Conservation (phyloP, 2,888 invertebrate genomes). For the Eupsilia transversa region DNA sequence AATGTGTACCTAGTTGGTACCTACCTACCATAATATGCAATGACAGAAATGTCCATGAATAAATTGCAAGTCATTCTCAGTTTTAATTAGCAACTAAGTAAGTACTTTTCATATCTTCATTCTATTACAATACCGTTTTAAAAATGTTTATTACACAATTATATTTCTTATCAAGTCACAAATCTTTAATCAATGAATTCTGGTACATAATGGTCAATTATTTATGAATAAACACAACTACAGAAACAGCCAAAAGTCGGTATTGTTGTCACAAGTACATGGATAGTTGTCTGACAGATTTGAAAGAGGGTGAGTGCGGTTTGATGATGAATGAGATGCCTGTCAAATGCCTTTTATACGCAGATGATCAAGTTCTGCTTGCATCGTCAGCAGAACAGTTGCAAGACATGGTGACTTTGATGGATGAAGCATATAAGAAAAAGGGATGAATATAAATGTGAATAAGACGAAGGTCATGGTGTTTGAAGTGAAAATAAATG, state of each 20-base stretch:
- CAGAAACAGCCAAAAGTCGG: background rate
- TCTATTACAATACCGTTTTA: constrained; percentile 2
- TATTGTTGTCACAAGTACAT: background rate
- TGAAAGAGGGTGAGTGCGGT: no score
- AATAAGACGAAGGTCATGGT: no score
- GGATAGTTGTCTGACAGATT: no score
- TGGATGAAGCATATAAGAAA: no score
- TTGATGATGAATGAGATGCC: no score
- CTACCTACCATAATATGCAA: background rate
- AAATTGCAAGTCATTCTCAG: background rate
- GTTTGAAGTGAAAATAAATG: no score
- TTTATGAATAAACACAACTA: background rate
- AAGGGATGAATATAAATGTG: no score
- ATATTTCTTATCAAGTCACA: constrained; percentile 27
- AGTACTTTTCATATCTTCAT: background rate
- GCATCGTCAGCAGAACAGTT: no score
- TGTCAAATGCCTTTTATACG: no score
- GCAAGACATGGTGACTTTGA: no score
- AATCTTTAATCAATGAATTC: constrained; percentile 15
- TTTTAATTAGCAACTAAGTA: constrained; percentile 1
- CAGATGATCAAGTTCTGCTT: no score
- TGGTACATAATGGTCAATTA: constrained; percentile 32
- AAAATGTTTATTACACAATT: constrained; percentile 12
- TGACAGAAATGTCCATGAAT: background rate
- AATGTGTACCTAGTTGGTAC: background rate